Evolutionary conservation across 2,113 vertebrate species (phyloP), one percentile per base, ranked within the genome.

Genomic region (Ciconia stormi): DNA sequence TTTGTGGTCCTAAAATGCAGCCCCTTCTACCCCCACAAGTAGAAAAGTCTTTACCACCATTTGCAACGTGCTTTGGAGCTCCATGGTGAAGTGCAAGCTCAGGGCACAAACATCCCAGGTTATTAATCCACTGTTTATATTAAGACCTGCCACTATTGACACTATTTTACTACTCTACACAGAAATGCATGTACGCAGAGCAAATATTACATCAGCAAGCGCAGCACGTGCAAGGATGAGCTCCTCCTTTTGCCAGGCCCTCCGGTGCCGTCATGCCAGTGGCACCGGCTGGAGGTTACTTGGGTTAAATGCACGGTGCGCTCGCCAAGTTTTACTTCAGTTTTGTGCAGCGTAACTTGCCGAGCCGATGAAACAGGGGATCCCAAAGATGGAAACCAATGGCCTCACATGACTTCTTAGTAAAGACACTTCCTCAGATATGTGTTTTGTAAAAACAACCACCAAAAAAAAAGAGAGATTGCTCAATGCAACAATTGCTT

Each of bases 21-120:
- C 16, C 34, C 14, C 10, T 61, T 80, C 40, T 36, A 61, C 26
- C 20, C 20, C 10, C 6, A 17, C 21, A 27, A 27, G 20, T 3
- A 79, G 7, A 11, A 30, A 16, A 55, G 13, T 19, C 13, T 46
- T 53, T 22, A 26, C 17, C 27, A 67, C 20, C 29, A 4, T 10
- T 58, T 32, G 9, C 30, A 49, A 21, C 0, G 0, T 26, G 16
- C 40, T 66, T 22, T 42, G 30, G 71, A 49, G 52, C 58, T 55
- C 63, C 46, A 6, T 0, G 0, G 27, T 12, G 46, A 87, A 21
- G 52, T 8, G 22, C 16, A 44, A 47, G 52, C 30, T 47, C 14
- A 10, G 72, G 32, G 44, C 32, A 13, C 1, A 25, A 59, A 42
- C 50, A 14, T 9, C 32, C n/a, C 9, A 1, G 58, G 40, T 61